Evolutionary conservation across 2,797 vertebrate species (phyloP).

Genomic region (Pogoniulus pusillus): DNA sequence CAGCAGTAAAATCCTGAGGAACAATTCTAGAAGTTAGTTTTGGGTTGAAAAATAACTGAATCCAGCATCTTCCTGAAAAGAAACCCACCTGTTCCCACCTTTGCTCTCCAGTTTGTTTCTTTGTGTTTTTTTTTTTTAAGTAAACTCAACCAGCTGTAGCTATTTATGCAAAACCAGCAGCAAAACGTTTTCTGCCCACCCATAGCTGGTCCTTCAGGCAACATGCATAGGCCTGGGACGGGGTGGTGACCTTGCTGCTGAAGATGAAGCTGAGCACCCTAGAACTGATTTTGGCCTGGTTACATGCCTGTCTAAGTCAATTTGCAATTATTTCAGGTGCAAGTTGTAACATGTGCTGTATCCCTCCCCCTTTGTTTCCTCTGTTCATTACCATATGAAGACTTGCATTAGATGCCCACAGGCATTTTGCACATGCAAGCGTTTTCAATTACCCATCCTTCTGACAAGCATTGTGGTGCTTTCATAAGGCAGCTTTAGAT

Average conservation of each 20-base stretch:
- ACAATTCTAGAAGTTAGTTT: neutral
- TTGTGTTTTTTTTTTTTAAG: too few relatives aligned
- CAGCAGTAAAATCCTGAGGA: neutral
- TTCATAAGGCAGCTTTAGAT: constrained; percentile 10
- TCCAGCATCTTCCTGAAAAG: neutral
- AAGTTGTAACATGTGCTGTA: constrained; percentile 60
- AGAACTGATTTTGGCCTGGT: constrained; percentile 49
- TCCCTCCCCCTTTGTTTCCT: constrained; percentile 61
- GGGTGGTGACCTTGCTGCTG: constrained; percentile 8
- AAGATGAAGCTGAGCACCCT: constrained; percentile 25
- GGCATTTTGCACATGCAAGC: constrained; percentile 59
- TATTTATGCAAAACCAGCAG: neutral
- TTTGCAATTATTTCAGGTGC: constrained; percentile 70
- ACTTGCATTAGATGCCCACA: constrained; percentile 40
- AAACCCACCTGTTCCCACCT: neutral
- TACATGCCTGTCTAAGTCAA: constrained; percentile 1
- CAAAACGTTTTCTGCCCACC: constrained; percentile 15
- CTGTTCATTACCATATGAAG: constrained; percentile 61
- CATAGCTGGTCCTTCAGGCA: constrained; percentile 6
- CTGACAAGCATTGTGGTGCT: constrained; percentile 21
- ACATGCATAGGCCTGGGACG: neutral
- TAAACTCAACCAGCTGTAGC: neutral
- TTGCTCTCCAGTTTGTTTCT: neutral
- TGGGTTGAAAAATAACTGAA: neutral
- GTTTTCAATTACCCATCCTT: constrained; percentile 63